A percentile compares a stretch with the other conserved stretches of the same genome.
phyloP scores from a whole-genome alignment of 2,113 vertebrate genomes.

The Struthio camelus region DNA sequence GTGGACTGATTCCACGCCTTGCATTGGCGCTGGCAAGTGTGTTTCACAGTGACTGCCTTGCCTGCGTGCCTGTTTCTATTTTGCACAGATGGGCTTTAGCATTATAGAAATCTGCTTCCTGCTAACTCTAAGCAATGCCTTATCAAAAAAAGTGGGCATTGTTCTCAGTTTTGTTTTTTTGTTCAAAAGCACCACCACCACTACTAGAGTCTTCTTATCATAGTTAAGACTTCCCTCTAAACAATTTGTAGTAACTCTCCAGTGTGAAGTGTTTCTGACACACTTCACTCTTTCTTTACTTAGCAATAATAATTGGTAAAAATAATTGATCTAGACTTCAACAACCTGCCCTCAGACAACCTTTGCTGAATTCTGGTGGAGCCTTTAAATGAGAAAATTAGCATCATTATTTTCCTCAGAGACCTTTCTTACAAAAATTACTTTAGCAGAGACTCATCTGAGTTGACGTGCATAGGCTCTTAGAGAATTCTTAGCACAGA shows the following conservation, averaged over 20 bases:
- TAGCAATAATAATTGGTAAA: background rate
- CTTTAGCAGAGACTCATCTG: background rate
- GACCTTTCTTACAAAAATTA: background rate
- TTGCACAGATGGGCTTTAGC: background rate
- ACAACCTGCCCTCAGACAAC: background rate
- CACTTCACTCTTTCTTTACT: background rate
- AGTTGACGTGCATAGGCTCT: background rate
- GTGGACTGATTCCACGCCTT: background rate
- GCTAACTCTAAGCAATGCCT: background rate
- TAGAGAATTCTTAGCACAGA: background rate
- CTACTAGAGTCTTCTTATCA: background rate
- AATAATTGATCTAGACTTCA: background rate
- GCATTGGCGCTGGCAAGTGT: background rate
- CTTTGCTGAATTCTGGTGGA: background rate
- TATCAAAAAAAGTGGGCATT: background rate
- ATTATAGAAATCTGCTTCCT: background rate
- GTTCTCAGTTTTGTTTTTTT: background rate
- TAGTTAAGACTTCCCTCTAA: background rate
- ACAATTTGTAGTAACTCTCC: background rate
- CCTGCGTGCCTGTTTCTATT: rapidly evolving
- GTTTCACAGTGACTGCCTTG: background rate
- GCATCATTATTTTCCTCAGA: background rate
- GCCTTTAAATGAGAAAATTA: background rate
- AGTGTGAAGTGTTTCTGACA: background rate
- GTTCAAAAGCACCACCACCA: background rate